Conservation (phyloP, 2,113 vertebrate species). For the Phalacrocorax carbo region DNA sequence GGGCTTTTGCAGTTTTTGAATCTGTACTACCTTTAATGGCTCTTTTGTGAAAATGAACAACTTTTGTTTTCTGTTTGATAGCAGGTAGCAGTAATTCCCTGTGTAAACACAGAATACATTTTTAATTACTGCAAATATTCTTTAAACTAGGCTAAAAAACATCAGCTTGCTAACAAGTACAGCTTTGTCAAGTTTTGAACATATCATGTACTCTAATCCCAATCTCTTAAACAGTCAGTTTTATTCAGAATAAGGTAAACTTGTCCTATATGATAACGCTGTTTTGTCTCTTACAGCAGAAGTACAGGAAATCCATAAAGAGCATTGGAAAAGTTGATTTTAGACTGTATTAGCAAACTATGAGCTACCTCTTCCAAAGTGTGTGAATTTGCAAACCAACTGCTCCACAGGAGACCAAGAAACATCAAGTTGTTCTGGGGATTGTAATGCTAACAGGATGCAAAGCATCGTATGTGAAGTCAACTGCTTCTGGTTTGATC, state of each 20-base stretch:
- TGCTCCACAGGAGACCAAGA: neutral
- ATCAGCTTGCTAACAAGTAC: neutral
- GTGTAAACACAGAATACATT: neutral
- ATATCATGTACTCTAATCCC: neutral
- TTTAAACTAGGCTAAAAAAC: neutral
- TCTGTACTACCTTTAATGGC: neutral
- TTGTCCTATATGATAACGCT: accelerated
- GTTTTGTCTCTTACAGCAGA: neutral
- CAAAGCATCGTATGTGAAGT: neutral
- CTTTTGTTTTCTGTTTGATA: neutral
- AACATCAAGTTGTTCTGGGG: neutral
- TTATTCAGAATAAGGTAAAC: neutral
- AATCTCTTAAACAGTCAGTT: neutral
- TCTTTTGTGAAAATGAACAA: neutral
- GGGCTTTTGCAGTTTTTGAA: neutral
- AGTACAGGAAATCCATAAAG: neutral
- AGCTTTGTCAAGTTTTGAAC: neutral
- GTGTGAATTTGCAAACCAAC: neutral
- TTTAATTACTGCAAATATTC: neutral
- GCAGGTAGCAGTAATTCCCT: neutral
- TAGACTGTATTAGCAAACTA: neutral
- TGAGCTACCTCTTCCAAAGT: neutral
- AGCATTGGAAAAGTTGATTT: neutral
- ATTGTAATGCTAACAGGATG: neutral
- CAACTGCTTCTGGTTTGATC: neutral